Evolutionary conservation across 2,797 vertebrate species (phyloP).

Genomic region (Oryzias dopingdopingensis): DNA sequence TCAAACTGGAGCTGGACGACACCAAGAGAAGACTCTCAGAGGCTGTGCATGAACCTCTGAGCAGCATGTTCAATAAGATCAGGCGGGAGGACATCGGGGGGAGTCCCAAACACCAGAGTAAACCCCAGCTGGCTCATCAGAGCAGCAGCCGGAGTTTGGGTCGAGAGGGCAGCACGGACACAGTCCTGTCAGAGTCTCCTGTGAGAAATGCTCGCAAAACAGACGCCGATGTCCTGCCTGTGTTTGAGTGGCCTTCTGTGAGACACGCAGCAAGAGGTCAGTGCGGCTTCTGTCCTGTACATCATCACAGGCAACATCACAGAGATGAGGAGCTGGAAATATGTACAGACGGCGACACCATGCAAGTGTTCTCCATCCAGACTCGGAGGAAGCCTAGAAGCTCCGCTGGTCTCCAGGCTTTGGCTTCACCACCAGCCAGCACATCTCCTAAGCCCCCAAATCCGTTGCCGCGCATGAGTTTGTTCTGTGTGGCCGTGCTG

Average conservation of each 20-base stretch:
- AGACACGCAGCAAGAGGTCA: constrained; percentile 29
- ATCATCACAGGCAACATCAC: constrained; percentile 32
- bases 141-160: constrained; percentile 48
- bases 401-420: constrained; percentile 7
- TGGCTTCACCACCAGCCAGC: background rate
- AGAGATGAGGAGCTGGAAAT: constrained; percentile 72
- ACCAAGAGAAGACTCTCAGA: constrained; percentile 84
- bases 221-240: constrained; percentile 55
- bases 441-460: constrained; percentile 19
- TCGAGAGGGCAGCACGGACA: constrained; percentile 51
- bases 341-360: constrained; percentile 72
- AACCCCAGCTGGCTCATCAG: constrained; percentile 36
- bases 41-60: constrained; percentile 86
- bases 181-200: constrained; percentile 52
- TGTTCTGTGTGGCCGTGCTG: constrained; percentile 76
- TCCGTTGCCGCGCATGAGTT: constrained; percentile 73
- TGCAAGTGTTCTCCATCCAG: constrained; percentile 69
- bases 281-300: constrained; percentile 51
- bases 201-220: constrained; percentile 47
- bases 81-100: constrained; percentile 81
- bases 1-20: constrained; percentile 86
- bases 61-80: constrained; percentile 85
- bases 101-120: constrained; percentile 68
- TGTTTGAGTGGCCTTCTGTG: constrained; percentile 66
- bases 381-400: constrained; percentile 10